Base-by-base conservation (phyloP, 2,888 invertebrate species). In the Apoda limacodes region DNA sequence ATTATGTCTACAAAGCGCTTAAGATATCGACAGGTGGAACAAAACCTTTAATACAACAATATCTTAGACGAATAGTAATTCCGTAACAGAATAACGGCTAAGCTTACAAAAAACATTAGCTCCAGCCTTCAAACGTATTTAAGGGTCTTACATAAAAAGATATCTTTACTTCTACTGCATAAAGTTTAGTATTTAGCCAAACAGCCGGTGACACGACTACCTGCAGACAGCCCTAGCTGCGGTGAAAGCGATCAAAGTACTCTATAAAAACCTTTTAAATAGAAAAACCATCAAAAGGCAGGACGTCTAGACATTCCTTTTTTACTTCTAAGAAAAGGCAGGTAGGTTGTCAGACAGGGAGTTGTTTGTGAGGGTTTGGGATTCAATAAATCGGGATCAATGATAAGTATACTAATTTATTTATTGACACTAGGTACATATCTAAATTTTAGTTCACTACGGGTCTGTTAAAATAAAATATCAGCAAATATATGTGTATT, bases 291-390 rank as follows among this genome's bases (percentile, higher is more conserved):
- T 70, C 60, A 59, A 64, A 63, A 66, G 63, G 61, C 74, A 78
- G 75, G 72, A 67, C 66, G 75, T 76, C 78, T 78, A 78, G 78
- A 76, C 71, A 46, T 59, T 52, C 43, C 55, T 70, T 70, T 66
- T 62, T 66, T 52, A 5, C 17, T 17, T n/a, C n/a, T n/a, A n/a
- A n/a, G n/a, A n/a, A n/a, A n/a, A n/a, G n/a, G n/a, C n/a, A n/a
- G n/a, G n/a, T n/a, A n/a, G n/a, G n/a, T n/a, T n/a, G n/a, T n/a
- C n/a, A n/a, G n/a, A n/a, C n/a, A n/a, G n/a, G n/a, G n/a, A n/a
- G n/a, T n/a, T n/a, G n/a, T n/a, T n/a, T n/a, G n/a, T n/a, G n/a
- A n/a, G n/a, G n/a, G n/a, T n/a, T n/a, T n/a, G n/a, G n/a, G n/a
- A n/a, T n/a, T n/a, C n/a, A n/a, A n/a, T n/a, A n/a, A n/a, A n/a